phyloP scores from a whole-genome alignment of 1,140 invertebrate genomes.

The Homarus americanus region DNA sequence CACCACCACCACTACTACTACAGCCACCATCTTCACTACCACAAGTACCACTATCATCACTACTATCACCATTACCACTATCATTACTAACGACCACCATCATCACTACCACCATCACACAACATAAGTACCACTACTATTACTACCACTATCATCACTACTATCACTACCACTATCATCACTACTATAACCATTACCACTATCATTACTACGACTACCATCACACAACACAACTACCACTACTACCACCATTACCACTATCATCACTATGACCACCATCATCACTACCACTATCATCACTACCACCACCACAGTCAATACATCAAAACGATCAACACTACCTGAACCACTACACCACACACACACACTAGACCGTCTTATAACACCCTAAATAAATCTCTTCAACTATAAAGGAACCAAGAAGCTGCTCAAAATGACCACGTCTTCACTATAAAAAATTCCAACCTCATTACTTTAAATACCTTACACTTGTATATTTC shows the following conservation, averaged over 20 bases:
- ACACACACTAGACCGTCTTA: too few relatives aligned
- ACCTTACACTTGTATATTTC: too few relatives aligned
- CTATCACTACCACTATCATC: not conserved
- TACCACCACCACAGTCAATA: not conserved
- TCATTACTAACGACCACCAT: not conserved
- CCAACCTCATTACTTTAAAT: too few relatives aligned
- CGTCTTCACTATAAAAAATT: too few relatives aligned
- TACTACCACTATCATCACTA: not conserved
- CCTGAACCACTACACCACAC: not conserved
- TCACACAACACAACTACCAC: not conserved
- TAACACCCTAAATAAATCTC: too few relatives aligned
- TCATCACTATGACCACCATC: constrained; percentile 5
- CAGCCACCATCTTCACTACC: not conserved
- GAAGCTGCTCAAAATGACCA: too few relatives aligned
- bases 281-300: constrained; percentile 4
- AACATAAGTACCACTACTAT: not conserved
- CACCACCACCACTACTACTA: not conserved
- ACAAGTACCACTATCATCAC: not conserved
- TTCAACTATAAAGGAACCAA: too few relatives aligned
- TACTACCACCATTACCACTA: constrained; percentile 10
- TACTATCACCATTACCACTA: not conserved
- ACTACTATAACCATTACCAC: not conserved
- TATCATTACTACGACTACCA: not conserved
- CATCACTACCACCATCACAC: not conserved
- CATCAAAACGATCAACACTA: not conserved